These are phyloP conservation scores for Drosophila mayri DNA, from an alignment of 1,140 invertebrate genomes.

Conservation along the genomic window DNA sequence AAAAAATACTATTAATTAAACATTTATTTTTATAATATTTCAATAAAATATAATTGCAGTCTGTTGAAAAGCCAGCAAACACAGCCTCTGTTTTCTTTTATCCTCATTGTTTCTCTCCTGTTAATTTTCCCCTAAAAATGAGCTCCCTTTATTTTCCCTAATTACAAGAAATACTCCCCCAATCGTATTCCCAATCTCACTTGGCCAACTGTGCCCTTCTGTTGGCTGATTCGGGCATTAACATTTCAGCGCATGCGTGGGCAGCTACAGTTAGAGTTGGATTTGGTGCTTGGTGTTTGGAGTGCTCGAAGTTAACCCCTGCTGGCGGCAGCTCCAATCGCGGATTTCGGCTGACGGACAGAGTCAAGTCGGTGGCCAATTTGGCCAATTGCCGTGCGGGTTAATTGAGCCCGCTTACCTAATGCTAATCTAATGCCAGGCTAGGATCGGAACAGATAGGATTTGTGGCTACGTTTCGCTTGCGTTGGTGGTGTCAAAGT, in stretches of 20 bases:
- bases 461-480: slow-evolving; percentile 9
- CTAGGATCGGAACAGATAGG: slow-evolving; percentile 21
- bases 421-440: slow-evolving; percentile 78
- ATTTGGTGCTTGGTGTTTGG: slow-evolving; percentile 3
- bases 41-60: too few species aligned
- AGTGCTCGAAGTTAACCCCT: slow-evolving; percentile 30
- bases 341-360: slow-evolving; percentile 39
- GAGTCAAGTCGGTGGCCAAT: slow-evolving; percentile 56
- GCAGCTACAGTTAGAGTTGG: slow-evolving; percentile 48
- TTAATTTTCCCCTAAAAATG: too few species aligned
- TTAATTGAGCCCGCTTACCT: slow-evolving; percentile 77
- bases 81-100: not conserved
- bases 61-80: too few species aligned
- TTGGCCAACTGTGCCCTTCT: slow-evolving; percentile 40
- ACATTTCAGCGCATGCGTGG: slow-evolving; percentile 65
- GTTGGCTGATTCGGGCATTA: slow-evolving; percentile 24
- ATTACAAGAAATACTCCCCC: not conserved
- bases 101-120: not conserved
- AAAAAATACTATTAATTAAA: too few species aligned
- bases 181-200: not conserved
- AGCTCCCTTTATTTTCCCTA: not conserved
- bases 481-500: slow-evolving; percentile 78
- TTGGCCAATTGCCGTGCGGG: slow-evolving; percentile 68
- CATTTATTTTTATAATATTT: too few species aligned
- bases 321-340: slow-evolving; percentile 34